Conservation (phyloP, 2,888 invertebrate genomes). For the Eumacrocentrus americanus region DNA sequence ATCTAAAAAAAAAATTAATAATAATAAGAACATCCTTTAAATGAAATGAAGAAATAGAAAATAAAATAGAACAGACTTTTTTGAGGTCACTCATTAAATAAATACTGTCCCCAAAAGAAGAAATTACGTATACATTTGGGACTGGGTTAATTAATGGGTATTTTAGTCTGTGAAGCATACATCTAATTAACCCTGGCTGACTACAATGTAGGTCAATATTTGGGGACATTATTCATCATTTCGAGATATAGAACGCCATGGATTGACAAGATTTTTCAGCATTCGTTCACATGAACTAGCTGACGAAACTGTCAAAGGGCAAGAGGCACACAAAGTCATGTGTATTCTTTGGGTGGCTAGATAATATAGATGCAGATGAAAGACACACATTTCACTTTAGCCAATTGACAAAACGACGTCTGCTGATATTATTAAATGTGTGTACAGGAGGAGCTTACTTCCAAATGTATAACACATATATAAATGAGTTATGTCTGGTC, state of each 20-base stretch:
- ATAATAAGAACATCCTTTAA: too few species aligned
- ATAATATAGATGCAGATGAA: constrained; percentile 32
- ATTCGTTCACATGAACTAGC: background rate
- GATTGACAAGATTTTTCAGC: background rate
- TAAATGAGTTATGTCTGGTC: constrained; percentile 17
- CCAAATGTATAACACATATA: constrained; percentile 3
- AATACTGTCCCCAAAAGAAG: too few species aligned
- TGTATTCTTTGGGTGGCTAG: background rate
- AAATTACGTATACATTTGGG: background rate
- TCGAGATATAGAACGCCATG: too few species aligned
- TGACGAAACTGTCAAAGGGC: background rate
- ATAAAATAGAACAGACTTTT: too few species aligned
- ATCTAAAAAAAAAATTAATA: too few species aligned
- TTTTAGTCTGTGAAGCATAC: constrained; percentile 16
- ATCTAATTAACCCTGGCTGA: constrained; percentile 42
- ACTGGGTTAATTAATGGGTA: constrained; percentile 2
- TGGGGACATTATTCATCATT: background rate
- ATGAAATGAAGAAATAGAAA: too few species aligned
- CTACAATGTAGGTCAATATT: constrained; percentile 43
- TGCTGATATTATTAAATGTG: background rate
- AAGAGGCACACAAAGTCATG: constrained; percentile 1
- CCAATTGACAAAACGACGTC: constrained; percentile 44
- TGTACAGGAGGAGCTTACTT: background rate
- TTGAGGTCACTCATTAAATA: too few species aligned
- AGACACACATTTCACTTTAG: constrained; percentile 45